These are phyloP conservation scores for Athene noctua DNA, from an alignment of 2,113 vertebrate species.

Conservation along the genomic window DNA sequence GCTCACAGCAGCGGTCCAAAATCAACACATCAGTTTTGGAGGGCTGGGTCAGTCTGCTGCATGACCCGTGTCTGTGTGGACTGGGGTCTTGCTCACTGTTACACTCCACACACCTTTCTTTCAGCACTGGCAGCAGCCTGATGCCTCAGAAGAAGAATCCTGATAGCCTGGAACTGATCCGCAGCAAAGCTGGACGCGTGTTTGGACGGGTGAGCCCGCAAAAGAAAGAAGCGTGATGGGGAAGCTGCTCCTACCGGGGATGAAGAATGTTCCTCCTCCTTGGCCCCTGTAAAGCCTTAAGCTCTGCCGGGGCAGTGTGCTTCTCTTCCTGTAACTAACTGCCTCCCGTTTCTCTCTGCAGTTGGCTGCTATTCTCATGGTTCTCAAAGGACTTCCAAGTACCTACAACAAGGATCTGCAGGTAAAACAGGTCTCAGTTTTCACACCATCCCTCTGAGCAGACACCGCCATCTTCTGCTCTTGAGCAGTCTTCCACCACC, in stretches of 20 bases:
- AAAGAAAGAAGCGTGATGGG: background rate
- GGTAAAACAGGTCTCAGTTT: conserved; percentile 61
- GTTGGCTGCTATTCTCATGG: conserved; percentile 91
- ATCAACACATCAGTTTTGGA: background rate
- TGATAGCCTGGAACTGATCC: conserved; percentile 94
- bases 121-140: conserved; percentile 89
- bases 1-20: background rate
- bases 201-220: background rate
- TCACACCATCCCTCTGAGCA: background rate
- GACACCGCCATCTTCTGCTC: accelerated
- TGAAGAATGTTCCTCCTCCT: background rate
- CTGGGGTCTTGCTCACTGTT: background rate
- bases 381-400: conserved; percentile 94
- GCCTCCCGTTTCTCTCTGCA: conserved; percentile 41
- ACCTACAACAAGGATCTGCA: conserved; percentile 98
- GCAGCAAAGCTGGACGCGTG: conserved; percentile 22
- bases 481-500: background rate
- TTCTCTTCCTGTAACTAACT: background rate
- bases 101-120: conserved; percentile 44
- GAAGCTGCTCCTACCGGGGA: accelerated
- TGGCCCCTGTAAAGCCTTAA: background rate
- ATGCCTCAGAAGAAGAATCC: conserved; percentile 99
- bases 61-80: accelerated
- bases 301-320: background rate
- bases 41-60: accelerated